Conservation (phyloP, 2,113 vertebrate genomes). For the Osmerus eperlanus region DNA sequence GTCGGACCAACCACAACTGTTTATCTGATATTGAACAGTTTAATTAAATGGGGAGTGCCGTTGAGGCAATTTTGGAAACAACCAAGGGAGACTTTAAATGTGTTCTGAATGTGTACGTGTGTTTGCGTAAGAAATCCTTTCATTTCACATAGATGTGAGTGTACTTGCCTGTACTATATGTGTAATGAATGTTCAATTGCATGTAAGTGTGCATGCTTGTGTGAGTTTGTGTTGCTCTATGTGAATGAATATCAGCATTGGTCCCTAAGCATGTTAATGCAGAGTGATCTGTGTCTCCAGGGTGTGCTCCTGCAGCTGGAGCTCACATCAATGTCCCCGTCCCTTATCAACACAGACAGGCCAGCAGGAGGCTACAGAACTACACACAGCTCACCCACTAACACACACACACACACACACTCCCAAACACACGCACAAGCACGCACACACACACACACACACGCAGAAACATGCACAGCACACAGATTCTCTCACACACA, state of each 20-base stretch:
- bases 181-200: not conserved
- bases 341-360: constrained; percentile 1
- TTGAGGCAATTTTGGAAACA: no score
- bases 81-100: no score
- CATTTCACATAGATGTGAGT: no score
- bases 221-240: not conserved
- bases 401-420: constrained; percentile 5
- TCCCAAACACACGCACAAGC: not conserved
- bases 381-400: constrained; percentile 2
- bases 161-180: no score
- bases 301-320: not conserved
- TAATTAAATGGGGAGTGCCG: no score
- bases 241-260: not conserved
- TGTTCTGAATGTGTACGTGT: not conserved
- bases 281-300: not conserved
- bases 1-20: no score
- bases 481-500: not conserved
- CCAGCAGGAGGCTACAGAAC: constrained; percentile 4
- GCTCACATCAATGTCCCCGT: not conserved
- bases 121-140: not conserved
- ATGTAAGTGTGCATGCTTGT: not conserved
- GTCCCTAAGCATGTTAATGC: not conserved
- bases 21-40: no score
- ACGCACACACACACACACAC: not conserved
- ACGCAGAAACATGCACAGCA: no score